These are phyloP conservation scores for Lasiommata megera DNA, from an alignment of 2,888 invertebrate genomes.

Conservation along the genomic window DNA sequence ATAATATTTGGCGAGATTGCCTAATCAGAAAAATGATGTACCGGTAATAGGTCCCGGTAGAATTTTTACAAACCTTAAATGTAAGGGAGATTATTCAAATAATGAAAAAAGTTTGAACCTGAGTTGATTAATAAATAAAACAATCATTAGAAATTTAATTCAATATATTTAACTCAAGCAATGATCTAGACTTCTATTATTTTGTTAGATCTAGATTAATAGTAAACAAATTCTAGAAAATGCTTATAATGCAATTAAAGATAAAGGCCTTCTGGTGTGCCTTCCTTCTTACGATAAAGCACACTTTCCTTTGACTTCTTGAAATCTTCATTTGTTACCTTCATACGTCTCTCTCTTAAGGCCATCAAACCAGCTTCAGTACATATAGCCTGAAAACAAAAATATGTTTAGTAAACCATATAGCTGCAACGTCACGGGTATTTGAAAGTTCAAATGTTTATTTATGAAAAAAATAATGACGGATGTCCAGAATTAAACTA, in stretches of 20 bases:
- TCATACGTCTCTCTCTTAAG: conserved; percentile 98
- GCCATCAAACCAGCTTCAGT: conserved; percentile 99
- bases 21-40: too few species aligned
- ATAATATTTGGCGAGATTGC: too few species aligned
- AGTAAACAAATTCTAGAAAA: background rate
- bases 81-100: too few species aligned
- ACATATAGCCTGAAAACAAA: conserved; percentile 92
- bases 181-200: background rate
- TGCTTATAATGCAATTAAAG: conserved; percentile 82
- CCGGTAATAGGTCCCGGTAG: too few species aligned
- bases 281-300: conserved; percentile 98
- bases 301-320: conserved; percentile 99
- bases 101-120: too few species aligned
- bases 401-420: background rate
- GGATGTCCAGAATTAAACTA: too few species aligned
- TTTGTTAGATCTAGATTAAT: conserved; percentile 1
- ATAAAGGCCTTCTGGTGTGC: conserved; percentile 99
- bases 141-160: background rate
- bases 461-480: too few species aligned
- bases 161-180: conserved; percentile 14
- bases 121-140: too few species aligned
- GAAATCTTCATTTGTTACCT: conserved; percentile 99
- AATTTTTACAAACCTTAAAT: too few species aligned
- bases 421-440: too few species aligned
- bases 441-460: too few species aligned